Percentiles rank a stretch among this genome's conserved stretches.
These are phyloP conservation scores for Eubasilissa splendida DNA, from an alignment of 2,888 invertebrate genomes.

Conservation along the genomic window DNA sequence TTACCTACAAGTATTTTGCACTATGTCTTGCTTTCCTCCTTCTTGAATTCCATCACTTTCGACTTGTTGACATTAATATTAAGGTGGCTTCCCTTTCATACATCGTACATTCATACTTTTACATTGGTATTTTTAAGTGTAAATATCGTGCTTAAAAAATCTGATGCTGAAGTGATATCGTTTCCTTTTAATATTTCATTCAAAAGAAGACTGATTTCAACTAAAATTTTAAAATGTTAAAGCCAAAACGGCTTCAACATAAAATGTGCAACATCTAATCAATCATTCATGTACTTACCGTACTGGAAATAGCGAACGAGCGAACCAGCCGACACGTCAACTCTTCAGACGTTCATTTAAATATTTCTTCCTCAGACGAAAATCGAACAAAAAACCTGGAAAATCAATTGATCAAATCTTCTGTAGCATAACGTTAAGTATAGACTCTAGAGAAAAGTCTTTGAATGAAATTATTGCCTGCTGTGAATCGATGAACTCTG, in stretches of 20 bases:
- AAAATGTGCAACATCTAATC: conserved; percentile 30
- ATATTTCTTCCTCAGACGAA: conserved; percentile 10
- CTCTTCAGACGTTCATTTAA: conserved; percentile 18
- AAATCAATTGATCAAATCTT: conserved; percentile 23
- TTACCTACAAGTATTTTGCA: too few relatives aligned
- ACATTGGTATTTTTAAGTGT: too few relatives aligned
- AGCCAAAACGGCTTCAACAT: neutral
- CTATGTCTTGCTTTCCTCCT: too few relatives aligned
- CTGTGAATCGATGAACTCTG: neutral
- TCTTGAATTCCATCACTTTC: too few relatives aligned
- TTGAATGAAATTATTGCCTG: neutral
- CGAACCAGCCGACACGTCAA: neutral
- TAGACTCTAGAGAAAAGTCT: neutral
- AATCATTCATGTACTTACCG: conserved; percentile 4
- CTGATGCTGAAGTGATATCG: too few relatives aligned
- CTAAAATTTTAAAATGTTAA: neutral
- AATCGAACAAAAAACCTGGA: neutral
- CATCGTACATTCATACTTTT: too few relatives aligned
- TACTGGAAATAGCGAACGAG: neutral
- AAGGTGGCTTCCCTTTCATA: too few relatives aligned
- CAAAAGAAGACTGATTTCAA: neutral
- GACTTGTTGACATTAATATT: too few relatives aligned
- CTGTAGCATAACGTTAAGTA: conserved; percentile 3
- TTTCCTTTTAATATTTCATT: neutral
- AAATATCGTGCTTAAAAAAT: too few relatives aligned